Evolutionary conservation across 1,140 invertebrate species (phyloP).

Genomic region (Bilobella aurantiaca): DNA sequence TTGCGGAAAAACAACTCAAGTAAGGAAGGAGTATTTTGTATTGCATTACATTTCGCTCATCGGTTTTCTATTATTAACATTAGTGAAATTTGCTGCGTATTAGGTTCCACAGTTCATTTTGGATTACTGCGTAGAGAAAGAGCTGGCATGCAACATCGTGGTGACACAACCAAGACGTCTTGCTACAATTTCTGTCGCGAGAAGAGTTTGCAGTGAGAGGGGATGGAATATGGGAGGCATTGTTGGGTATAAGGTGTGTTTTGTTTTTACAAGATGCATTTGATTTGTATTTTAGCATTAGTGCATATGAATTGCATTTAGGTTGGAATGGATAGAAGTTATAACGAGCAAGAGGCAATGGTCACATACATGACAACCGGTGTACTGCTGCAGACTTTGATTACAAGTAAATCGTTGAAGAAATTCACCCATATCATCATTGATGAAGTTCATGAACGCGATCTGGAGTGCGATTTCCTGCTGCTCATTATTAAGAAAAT

Average conservation of each 20-base stretch:
- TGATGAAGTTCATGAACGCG: conserved; percentile 90
- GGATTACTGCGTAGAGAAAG: conserved; percentile 52
- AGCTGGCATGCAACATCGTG: conserved; percentile 62
- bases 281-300: background rate
- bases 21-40: background rate
- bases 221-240: conserved; percentile 61
- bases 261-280: background rate
- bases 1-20: conserved; percentile 38
- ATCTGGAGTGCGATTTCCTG: conserved; percentile 86
- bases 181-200: conserved; percentile 69
- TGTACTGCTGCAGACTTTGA: conserved; percentile 54
- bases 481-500: conserved; percentile 68
- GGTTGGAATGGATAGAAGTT: conserved; percentile 51
- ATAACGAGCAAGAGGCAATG: conserved; percentile 39
- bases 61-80: background rate
- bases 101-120: conserved; percentile 67
- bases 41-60: background rate
- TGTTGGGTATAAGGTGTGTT: conserved; percentile 67
- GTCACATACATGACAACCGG: conserved; percentile 51
- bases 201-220: conserved; percentile 64
- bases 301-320: conserved; percentile 34
- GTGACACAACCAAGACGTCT: conserved; percentile 79
- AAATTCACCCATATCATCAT: conserved; percentile 80
- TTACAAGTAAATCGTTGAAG: conserved; percentile 47
- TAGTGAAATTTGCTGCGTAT: too few species aligned